Evolutionary conservation across 2,888 invertebrate genomes (phyloP), one percentile per base, ranked within the genome.

Genomic region (Drosophila mayaguana): DNA sequence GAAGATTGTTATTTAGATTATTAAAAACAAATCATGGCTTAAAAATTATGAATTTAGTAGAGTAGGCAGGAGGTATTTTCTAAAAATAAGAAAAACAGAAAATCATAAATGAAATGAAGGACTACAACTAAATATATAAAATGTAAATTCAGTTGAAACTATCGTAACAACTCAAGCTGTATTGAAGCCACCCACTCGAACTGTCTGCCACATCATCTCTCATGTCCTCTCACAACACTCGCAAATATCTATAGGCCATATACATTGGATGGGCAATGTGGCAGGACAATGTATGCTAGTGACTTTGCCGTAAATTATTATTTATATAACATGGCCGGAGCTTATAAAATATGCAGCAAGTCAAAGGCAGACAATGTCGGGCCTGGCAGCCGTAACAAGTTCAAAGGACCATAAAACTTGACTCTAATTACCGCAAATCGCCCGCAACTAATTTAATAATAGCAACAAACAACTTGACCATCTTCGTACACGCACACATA

Each of bases 361-460:
- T 67, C 61, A 55, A 25, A 7, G 32, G 63, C 56, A 40, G 56
- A 56, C 55, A 38, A 36, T 53, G 36, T 57, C 57, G 51, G 32
- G 11, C n/a, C 20, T 22, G 42, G 43, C 42, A 43, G 43, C 55
- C 48, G 25, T 50, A 57, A 34, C 42, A 76, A 74, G 74, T 72
- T 72, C 78, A 78, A 80, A 76, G 57, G 48, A 28, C 82, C 76
- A 80, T 87, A 74, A 88, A 86, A 88, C 75, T 89, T 69, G 40
- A 70, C 63, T 71, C 78, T 84, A 89, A 86, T 86, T 86, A 89
- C 80, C 88, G 57, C 85, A 87, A 86, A 89, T 86, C 88, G 88
- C 66, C 88, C 85, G 88, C 82, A 86, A 86, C 89, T 86, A 89
- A 86, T 86, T 86, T 84, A 86, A 89, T 85, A 85, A 87, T 74